Evolutionary conservation across 2,113 vertebrate genomes (phyloP).

Genomic region (Bufo gargarizans): DNA sequence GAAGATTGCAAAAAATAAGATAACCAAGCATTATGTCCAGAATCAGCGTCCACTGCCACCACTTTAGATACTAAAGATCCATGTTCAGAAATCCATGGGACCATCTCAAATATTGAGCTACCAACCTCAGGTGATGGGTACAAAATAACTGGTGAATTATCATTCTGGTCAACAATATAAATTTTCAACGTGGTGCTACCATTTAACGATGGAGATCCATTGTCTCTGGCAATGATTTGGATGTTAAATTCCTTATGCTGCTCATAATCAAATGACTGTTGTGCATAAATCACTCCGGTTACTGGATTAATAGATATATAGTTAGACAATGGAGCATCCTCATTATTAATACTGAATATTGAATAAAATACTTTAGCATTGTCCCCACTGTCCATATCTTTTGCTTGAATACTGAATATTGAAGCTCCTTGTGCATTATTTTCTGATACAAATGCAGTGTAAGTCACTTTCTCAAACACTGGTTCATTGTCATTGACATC

Average conservation of each 20-base stretch:
- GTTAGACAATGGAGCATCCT: slow-evolving; percentile 37
- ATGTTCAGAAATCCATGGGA: neutral
- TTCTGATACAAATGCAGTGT: slow-evolving; percentile 54
- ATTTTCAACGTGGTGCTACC: slow-evolving; percentile 71
- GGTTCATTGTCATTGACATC: slow-evolving; percentile 25
- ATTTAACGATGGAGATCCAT: slow-evolving; percentile 71
- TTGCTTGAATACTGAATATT: slow-evolving; percentile 59
- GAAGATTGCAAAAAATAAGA: slow-evolving; percentile 1
- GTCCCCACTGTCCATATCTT: slow-evolving; percentile 56
- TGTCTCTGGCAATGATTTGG: slow-evolving; percentile 61
- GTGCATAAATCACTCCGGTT: slow-evolving; percentile 28
- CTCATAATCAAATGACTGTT: slow-evolving; percentile 6
- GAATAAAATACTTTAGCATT: slow-evolving; percentile 60
- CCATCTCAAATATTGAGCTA: neutral
- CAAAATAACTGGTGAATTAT: slow-evolving; percentile 64
- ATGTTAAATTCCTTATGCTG: neutral
- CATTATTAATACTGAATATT: slow-evolving; percentile 51
- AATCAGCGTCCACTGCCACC: slow-evolving; percentile 7
- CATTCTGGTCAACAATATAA: slow-evolving; percentile 72
- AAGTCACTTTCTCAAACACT: neutral
- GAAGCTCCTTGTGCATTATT: slow-evolving; percentile 61
- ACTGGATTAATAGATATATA: slow-evolving; percentile 64
- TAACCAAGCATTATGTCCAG: slow-evolving; percentile 6
- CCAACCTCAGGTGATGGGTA: neutral
- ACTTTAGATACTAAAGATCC: slow-evolving; percentile 4